Evolutionary conservation across 2,888 invertebrate species (phyloP).

Genomic region (Orthosia incerta): DNA sequence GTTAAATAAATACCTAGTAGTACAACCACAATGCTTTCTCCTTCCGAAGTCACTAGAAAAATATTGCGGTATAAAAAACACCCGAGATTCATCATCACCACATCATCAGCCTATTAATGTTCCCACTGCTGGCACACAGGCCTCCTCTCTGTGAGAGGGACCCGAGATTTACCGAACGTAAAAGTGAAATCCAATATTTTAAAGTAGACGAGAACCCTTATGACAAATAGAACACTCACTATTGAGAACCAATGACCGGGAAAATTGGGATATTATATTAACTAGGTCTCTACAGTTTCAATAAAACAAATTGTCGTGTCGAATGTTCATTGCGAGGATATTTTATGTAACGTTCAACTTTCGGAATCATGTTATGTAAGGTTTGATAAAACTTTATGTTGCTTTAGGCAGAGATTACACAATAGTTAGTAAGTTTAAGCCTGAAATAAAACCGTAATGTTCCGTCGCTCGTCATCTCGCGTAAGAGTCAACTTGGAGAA

Average conservation of each 20-base stretch:
- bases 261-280: conserved; percentile 74
- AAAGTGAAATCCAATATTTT: conserved; percentile 55
- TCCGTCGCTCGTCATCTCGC: conserved; percentile 29
- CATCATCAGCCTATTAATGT: too few relatives aligned
- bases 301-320: conserved; percentile 69
- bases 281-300: conserved; percentile 68
- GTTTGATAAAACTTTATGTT: conserved; percentile 27
- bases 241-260: conserved; percentile 70
- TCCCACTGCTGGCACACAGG: too few relatives aligned
- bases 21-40: conserved; percentile 5
- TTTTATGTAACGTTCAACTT: conserved; percentile 38
- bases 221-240: conserved; percentile 69
- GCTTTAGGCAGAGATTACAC: conserved; percentile 29
- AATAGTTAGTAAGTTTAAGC: conserved; percentile 24
- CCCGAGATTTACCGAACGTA: conserved; percentile 27
- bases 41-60: conserved; percentile 6
- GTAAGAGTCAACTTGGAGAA: conserved; percentile 45
- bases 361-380: conserved; percentile 22
- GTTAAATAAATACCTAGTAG: conserved; percentile 43
- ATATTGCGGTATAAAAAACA: conserved; percentile 26
- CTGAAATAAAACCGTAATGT: conserved; percentile 43
- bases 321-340: conserved; percentile 59
- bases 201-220: conserved; percentile 57
- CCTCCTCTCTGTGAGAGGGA: too few relatives aligned
- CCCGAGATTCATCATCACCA: too few relatives aligned